These are phyloP conservation scores for Pseudomyrmex concolor DNA, from an alignment of 1,140 invertebrate genomes.

Conservation along the genomic window DNA sequence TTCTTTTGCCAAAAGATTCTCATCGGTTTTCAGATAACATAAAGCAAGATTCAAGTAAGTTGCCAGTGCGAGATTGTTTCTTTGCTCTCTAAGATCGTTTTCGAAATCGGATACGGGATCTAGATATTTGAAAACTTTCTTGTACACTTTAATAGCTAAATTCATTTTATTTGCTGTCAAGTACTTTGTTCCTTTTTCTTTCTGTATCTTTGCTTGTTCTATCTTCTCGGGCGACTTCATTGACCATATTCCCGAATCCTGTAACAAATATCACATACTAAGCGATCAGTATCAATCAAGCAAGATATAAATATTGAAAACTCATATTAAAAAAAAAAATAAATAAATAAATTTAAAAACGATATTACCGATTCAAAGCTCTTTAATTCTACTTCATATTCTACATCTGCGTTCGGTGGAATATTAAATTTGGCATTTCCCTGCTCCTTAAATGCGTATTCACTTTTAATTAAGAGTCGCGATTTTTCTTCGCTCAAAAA, in stretches of 20 bases:
- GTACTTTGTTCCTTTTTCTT: constrained; percentile 96
- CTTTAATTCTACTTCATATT: constrained; percentile 93
- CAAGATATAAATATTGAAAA: constrained; percentile 6
- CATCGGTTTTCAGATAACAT: constrained; percentile 93
- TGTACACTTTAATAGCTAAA: constrained; percentile 95
- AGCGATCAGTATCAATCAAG: constrained; percentile 4
- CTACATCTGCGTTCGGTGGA: constrained; percentile 91
- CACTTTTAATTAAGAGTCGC: constrained; percentile 89
- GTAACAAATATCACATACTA: constrained; percentile 28
- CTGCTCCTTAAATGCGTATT: constrained; percentile 92
- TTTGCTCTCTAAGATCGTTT: constrained; percentile 79
- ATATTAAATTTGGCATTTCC: constrained; percentile 91
- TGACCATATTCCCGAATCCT: constrained; percentile 92
- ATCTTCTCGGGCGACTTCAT: constrained; percentile 92
- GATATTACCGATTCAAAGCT: constrained; percentile 92
- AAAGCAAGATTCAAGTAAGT: constrained; percentile 94
- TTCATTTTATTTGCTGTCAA: constrained; percentile 93
- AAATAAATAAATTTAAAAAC: constrained; percentile 36
- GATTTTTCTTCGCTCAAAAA: constrained; percentile 94
- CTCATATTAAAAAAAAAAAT: not conserved
- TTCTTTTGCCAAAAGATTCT: constrained; percentile 90
- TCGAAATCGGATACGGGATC: constrained; percentile 83
- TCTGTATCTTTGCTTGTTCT: constrained; percentile 92
- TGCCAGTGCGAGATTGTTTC: constrained; percentile 89
- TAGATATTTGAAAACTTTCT: constrained; percentile 87